Conservation (phyloP, 2,797 vertebrate genomes). For the Acanthis flammea region DNA sequence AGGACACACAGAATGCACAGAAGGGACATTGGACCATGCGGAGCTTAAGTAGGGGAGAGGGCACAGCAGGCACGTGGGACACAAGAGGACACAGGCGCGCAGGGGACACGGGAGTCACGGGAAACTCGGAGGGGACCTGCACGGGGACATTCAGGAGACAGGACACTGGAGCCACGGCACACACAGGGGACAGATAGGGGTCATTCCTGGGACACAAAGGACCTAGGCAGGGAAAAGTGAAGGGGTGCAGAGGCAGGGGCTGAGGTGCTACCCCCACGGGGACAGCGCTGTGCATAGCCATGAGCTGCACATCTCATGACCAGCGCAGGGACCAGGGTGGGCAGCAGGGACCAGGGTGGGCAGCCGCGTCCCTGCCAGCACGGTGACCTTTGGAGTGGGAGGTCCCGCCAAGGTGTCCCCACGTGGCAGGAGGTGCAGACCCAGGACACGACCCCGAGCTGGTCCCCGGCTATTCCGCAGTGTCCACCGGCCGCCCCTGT, state of each 20-base stretch:
- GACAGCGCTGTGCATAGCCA: fast-evolving
- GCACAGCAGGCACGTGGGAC: background rate
- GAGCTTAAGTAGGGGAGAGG: background rate
- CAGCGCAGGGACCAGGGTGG: background rate
- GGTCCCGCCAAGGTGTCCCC: background rate
- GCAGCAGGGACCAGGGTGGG: background rate
- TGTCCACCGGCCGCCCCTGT: background rate
- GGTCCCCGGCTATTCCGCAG: background rate
- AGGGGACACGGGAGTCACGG: background rate
- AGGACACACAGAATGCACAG: background rate
- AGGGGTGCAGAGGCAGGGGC: background rate
- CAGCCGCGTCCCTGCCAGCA: fast-evolving
- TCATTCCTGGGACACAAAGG: background rate
- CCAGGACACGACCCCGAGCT: fast-evolving
- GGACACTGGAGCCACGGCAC: background rate
- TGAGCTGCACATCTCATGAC: fast-evolving
- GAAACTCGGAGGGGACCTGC: background rate
- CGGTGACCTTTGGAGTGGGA: background rate
- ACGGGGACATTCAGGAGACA: background rate
- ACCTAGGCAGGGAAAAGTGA: background rate
- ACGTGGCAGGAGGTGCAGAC: background rate
- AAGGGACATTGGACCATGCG: background rate
- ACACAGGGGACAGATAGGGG: background rate
- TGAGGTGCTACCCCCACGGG: background rate
- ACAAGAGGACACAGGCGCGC: background rate